Percentiles rank a stretch among this genome's conserved stretches.
Evolutionary conservation across 2,888 invertebrate genomes (phyloP).

Genomic region (Watsonalla binaria): DNA sequence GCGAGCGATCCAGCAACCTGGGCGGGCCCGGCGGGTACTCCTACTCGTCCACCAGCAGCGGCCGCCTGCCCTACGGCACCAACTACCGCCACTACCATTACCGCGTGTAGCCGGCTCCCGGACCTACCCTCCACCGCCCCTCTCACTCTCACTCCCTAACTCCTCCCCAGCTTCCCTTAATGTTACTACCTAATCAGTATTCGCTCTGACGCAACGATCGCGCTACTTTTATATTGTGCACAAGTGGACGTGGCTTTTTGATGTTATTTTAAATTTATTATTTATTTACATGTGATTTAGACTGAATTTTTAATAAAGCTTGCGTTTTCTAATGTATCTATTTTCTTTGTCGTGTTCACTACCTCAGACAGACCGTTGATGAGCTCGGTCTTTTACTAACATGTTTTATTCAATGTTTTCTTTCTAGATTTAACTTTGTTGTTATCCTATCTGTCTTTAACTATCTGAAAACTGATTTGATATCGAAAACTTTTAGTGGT

Average conservation of each 20-base stretch:
- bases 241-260: conserved; percentile 65
- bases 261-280: conserved; percentile 55
- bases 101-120: conserved; percentile 82
- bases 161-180: conserved; percentile 25
- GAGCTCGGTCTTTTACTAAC: conserved; percentile 63
- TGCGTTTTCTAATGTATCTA: conserved; percentile 64
- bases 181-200: conserved; percentile 65
- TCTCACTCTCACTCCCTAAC: conserved; percentile 29
- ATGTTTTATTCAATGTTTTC: conserved; percentile 24
- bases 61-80: conserved; percentile 90
- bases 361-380: conserved; percentile 51
- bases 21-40: conserved; percentile 91
- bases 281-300: conserved; percentile 62
- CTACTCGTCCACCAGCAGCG: conserved; percentile 87
- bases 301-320: conserved; percentile 78
- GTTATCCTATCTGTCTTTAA: conserved; percentile 7
- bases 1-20: conserved; percentile 85
- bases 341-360: conserved; percentile 52
- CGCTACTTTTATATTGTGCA: conserved; percentile 57
- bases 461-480: too few species aligned
- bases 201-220: conserved; percentile 67
- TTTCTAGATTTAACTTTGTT: conserved; percentile 9
- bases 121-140: conserved; percentile 41
- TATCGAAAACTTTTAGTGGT: too few species aligned
- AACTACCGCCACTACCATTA: conserved; percentile 92